These are phyloP conservation scores for Drosophila mimetica DNA, from an alignment of 2,888 invertebrate species.

Conservation along the genomic window DNA sequence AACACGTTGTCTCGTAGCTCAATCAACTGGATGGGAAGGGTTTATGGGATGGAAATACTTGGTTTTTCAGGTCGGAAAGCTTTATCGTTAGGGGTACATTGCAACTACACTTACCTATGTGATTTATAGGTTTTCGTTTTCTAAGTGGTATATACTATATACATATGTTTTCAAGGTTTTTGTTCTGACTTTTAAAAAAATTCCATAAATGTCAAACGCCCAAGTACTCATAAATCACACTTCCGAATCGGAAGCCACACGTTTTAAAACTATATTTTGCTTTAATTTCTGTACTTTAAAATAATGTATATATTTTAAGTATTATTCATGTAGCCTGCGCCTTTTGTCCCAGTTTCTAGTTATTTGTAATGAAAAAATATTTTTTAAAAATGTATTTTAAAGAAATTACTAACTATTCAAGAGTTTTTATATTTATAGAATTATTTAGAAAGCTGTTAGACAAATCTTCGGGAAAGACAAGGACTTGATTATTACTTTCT, in stretches of 20 bases:
- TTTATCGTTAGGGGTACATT: background rate
- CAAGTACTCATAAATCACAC: background rate
- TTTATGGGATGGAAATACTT: slow-evolving; percentile 5
- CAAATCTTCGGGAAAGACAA: too few relatives aligned
- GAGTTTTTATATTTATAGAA: too few relatives aligned
- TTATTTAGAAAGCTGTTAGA: too few relatives aligned
- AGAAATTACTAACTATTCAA: too few relatives aligned
- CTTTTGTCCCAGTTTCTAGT: too few relatives aligned
- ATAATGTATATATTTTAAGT: background rate
- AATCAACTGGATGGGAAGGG: slow-evolving; percentile 5
- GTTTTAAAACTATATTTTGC: too few relatives aligned
- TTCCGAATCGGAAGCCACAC: background rate
- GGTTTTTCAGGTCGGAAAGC: background rate
- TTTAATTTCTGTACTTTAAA: background rate
- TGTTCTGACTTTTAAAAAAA: background rate
- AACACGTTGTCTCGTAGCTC: slow-evolving; percentile 11
- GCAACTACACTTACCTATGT: background rate
- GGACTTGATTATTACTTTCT: too few relatives aligned
- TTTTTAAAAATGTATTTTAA: too few relatives aligned
- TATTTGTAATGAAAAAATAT: too few relatives aligned
- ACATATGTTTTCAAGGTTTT: background rate
- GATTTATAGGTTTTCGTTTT: background rate
- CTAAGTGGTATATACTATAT: background rate
- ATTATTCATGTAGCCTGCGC: too few relatives aligned
- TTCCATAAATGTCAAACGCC: background rate